Evolutionary conservation across 2,888 invertebrate genomes (phyloP), one percentile per base, ranked within the genome.

Genomic region (Caenorhabditis wallacei): DNA sequence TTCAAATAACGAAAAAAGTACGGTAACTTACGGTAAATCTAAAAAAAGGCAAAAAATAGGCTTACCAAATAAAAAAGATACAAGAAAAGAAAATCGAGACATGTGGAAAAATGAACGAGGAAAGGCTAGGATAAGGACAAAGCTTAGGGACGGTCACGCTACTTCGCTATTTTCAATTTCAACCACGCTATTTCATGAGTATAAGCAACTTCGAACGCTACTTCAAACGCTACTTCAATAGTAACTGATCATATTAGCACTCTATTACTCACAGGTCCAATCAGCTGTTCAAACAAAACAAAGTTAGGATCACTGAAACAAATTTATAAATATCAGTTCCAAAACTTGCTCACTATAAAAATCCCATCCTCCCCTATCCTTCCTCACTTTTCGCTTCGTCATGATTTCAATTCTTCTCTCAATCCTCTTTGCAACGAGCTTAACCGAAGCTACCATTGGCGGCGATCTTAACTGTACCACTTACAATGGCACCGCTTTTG

Each of bases 381-480:
- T 63, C 63, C 35, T 72, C 63, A 63, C 63, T 63, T 64, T 40
- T 59, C 61, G 59, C 37, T 35, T 16, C 43, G 43, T 43, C n/a
- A 70, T 70, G 70, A 51, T 57, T 37, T 37, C 37, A 2, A 1
- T 66, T 35, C 18, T 63, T 63, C 35, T 72, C 61, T 59, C 51
- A 13, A 11, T 54, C n/a, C 43, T 64, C n/a, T 4, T 74, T 16
- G 61, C 57, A 51, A 24, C 61, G 53, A 37, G 53, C 40, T 16
- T 51, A n/a, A 43, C 40, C n/a, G 70, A 71, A 16, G 74, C 46
- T 1, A 20, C 20, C 8, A 24, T 74, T 46, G 64, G 64, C 0
- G 26, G 56, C 20, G 74, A 74, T 46, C 35, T 74, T 11, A 74
- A 74, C 35, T 72, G 71, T 20, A 72, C 71, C 37, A 72, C 71